Evolutionary conservation across 2,113 vertebrate genomes (phyloP).

Genomic region (Ictalurus furcatus): DNA sequence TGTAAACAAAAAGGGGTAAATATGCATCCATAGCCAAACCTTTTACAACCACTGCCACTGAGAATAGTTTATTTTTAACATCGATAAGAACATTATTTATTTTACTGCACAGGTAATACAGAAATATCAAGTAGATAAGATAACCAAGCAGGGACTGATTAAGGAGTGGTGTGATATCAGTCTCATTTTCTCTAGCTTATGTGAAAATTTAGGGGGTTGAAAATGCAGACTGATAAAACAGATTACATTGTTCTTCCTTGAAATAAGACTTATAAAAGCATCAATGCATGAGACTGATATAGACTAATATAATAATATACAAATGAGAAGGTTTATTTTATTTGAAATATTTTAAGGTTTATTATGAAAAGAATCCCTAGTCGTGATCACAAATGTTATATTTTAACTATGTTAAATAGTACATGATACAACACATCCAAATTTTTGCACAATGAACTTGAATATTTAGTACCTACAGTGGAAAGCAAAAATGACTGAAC

Average conservation of each 20-base stretch:
- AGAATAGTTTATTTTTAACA: neutral
- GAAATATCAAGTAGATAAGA: constrained; percentile 69
- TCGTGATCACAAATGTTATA: neutral
- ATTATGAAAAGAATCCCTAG: neutral
- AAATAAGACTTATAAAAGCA: neutral
- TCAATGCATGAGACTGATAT: neutral
- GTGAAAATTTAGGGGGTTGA: neutral
- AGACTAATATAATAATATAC: neutral
- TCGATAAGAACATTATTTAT: constrained; percentile 74
- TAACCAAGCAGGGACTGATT: constrained; percentile 19
- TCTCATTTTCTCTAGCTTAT: neutral
- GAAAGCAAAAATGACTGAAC: neutral
- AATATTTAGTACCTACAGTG: neutral
- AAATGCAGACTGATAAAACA: neutral
- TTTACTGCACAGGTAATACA: constrained; percentile 60
- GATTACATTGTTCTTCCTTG: neutral
- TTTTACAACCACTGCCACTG: neutral
- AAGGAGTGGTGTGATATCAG: neutral
- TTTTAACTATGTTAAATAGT: neutral
- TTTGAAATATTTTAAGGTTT: neutral
- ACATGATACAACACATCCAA: too few species aligned
- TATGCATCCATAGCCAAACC: neutral
- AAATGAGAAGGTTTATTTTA: neutral
- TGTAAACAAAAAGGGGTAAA: neutral
- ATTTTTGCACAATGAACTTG: too few species aligned